Evolutionary conservation across 2,113 vertebrate genomes (phyloP).

Genomic region (Rhinolophus sinicus): DNA sequence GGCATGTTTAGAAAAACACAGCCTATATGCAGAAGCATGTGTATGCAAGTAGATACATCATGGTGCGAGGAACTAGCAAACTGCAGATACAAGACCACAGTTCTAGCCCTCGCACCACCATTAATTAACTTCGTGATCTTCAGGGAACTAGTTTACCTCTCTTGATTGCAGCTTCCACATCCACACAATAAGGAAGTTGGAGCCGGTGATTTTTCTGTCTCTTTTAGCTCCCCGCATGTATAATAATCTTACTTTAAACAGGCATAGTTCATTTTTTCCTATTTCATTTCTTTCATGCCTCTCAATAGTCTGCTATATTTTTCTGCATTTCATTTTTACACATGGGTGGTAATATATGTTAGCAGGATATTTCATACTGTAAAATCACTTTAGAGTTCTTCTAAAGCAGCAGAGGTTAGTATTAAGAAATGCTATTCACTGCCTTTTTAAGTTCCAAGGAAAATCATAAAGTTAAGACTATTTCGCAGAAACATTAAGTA

Average conservation of each 20-base stretch:
- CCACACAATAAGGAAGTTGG: background rate
- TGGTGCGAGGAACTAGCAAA: background rate
- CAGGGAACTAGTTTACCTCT: background rate
- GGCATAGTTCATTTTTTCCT: background rate
- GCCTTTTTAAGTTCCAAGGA: background rate
- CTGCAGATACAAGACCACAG: background rate
- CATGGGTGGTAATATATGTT: background rate
- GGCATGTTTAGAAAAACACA: background rate
- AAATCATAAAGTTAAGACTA: background rate
- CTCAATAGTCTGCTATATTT: background rate
- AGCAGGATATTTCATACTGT: background rate
- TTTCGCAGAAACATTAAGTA: background rate
- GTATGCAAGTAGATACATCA: background rate
- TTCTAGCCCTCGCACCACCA: background rate
- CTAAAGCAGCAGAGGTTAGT: background rate
- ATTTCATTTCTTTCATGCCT: background rate
- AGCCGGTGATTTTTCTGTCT: background rate
- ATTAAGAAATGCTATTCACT: background rate
- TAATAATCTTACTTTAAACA: background rate
- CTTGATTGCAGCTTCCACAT: background rate
- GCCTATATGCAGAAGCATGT: background rate
- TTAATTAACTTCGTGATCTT: background rate
- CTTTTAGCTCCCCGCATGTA: background rate
- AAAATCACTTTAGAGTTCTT: slow-evolving; percentile 28
- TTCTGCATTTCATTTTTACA: slow-evolving; percentile 25